These are phyloP conservation scores for Hyphantria cunea DNA, from an alignment of 1,140 invertebrate genomes.

Conservation along the genomic window DNA sequence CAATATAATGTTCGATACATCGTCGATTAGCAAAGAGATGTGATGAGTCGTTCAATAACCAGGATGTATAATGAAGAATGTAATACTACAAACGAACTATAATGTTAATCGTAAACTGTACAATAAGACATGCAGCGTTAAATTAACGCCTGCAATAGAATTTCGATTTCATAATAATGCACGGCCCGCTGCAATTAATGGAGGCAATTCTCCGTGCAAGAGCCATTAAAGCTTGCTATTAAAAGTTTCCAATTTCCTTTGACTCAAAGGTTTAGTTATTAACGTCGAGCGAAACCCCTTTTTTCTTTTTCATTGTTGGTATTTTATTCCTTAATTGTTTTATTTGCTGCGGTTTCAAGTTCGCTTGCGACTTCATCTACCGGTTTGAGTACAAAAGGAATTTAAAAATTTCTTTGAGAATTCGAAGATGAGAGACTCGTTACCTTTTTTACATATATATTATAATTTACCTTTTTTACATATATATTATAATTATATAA, in stretches of 20 bases:
- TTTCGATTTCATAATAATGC: constrained; percentile 48
- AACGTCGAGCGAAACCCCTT: constrained; percentile 19
- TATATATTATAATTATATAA: constrained; percentile 14
- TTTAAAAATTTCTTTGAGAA: constrained; percentile 42
- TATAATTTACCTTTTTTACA: constrained; percentile 27
- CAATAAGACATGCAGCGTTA: constrained; percentile 39
- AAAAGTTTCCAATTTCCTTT: constrained; percentile 55
- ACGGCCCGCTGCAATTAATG: constrained; percentile 46
- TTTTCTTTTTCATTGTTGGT: constrained; percentile 21
- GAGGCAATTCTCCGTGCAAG: constrained; percentile 54
- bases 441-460: constrained; percentile 29
- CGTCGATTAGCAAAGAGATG: constrained; percentile 67
- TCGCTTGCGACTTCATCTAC: constrained; percentile 47
- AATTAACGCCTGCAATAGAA: constrained; percentile 43
- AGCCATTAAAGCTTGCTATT: constrained; percentile 51
- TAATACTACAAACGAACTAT: constrained; percentile 31
- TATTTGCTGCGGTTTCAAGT: constrained; percentile 46
- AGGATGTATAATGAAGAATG: constrained; percentile 22
- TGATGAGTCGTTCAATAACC: constrained; percentile 25
- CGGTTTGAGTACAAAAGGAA: constrained; percentile 33
- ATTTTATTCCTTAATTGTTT: constrained; percentile 56
- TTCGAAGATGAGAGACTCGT: constrained; percentile 22
- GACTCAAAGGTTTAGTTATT: constrained; percentile 44
- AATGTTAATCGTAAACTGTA: constrained; percentile 31
- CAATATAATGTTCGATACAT: constrained; percentile 59